Percentiles rank a stretch among this genome's conserved stretches.
These are phyloP conservation scores for Coracias cyanogaster DNA, from an alignment of 2,797 vertebrate genomes.

Conservation along the genomic window DNA sequence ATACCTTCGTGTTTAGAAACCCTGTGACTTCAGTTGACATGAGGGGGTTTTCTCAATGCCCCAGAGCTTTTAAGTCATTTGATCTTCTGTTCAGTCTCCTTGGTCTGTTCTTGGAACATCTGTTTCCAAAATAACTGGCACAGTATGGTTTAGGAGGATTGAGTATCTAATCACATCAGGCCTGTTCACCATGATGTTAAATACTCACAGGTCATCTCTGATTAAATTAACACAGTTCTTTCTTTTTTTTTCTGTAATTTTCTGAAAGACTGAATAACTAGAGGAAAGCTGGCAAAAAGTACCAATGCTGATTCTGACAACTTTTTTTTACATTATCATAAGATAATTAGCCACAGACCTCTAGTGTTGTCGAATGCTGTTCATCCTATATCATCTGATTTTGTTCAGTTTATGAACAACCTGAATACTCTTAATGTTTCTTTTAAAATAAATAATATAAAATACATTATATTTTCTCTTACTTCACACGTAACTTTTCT, in stretches of 20 bases:
- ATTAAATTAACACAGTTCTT: background rate
- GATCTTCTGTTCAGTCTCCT: conserved; percentile 32
- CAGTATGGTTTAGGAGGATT: conserved; percentile 20
- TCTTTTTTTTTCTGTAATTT: background rate
- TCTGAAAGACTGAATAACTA: background rate
- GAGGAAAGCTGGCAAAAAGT: background rate
- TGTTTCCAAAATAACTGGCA: conserved; percentile 39
- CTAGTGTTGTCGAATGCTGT: background rate
- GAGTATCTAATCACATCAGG: conserved; percentile 32
- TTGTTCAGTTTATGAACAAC: background rate
- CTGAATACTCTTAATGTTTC: background rate
- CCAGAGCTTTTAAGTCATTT: background rate
- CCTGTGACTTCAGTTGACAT: background rate
- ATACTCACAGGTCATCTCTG: background rate
- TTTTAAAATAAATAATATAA: background rate
- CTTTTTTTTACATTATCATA: background rate
- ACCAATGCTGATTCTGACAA: background rate
- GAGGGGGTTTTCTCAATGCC: background rate
- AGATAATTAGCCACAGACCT: background rate
- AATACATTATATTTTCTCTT: background rate
- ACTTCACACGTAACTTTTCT: background rate
- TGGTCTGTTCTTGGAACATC: conserved; percentile 50
- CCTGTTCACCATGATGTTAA: background rate
- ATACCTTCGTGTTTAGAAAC: background rate
- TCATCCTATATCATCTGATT: background rate